Evolutionary conservation across 2,113 vertebrate genomes (phyloP).

Genomic region (Meleagris gallopavo): DNA sequence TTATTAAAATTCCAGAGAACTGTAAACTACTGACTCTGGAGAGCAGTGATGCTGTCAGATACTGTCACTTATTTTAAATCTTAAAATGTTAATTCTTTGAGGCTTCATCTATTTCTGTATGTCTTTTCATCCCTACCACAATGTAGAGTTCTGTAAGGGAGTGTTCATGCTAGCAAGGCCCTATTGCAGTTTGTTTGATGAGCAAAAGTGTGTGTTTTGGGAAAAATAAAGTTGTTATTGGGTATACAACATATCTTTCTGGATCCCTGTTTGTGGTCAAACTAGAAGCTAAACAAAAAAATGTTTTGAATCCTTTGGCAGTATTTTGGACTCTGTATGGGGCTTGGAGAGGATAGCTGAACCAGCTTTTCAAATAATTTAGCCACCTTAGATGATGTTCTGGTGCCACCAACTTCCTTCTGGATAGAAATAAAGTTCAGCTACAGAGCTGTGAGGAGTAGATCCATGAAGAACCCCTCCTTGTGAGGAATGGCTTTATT

Average conservation of each 20-base stretch:
- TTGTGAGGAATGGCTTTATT: neutral
- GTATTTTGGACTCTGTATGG: neutral
- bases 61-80: neutral
- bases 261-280: neutral
- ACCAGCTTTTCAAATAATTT: neutral
- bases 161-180: neutral
- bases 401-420: neutral
- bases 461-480: neutral
- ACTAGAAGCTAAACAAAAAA: neutral
- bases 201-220: neutral
- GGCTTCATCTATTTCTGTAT: neutral
- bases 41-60: neutral
- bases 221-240: neutral
- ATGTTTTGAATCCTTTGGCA: neutral
- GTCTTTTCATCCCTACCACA: neutral
- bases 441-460: neutral
- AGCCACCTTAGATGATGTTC: neutral
- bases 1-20: neutral
- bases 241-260: neutral
- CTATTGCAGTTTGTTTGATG: neutral
- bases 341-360: neutral
- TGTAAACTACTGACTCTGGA: neutral
- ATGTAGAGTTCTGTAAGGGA: neutral
- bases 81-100: neutral
- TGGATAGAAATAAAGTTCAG: neutral